Evolutionary conservation across 92 coral and sea anemone species (phyloP).

Genomic region (Umimayanthus kanabou): DNA sequence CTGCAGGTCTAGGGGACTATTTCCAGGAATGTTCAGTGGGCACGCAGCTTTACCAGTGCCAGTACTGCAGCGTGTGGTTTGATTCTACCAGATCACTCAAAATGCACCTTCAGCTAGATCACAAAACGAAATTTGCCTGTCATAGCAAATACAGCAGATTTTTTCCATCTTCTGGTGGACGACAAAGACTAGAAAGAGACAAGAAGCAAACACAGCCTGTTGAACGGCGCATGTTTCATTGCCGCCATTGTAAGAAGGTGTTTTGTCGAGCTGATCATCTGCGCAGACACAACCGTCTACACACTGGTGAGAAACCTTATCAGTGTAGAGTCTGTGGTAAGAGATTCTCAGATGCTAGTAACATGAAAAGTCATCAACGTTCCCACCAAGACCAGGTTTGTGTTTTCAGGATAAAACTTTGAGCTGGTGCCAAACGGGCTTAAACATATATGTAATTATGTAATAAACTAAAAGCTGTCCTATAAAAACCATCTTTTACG

Average conservation of each 20-base stretch:
- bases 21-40: background rate
- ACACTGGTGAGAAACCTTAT: conserved; percentile 30
- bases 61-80: background rate
- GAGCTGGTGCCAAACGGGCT: no score
- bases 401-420: background rate
- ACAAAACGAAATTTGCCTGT: background rate
- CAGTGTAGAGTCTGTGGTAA: conserved; percentile 22
- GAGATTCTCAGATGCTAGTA: conserved; percentile 30
- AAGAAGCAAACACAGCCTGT: background rate
- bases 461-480: no score
- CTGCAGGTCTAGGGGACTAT: background rate
- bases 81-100: background rate
- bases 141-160: no score
- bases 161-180: background rate
- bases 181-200: no score
- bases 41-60: background rate
- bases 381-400: conserved; percentile 18
- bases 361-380: conserved; percentile 9
- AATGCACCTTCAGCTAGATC: background rate
- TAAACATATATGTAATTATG: no score
- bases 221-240: background rate
- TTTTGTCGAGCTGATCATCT: conserved; percentile 16
- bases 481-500: no score
- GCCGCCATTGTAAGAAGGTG: conserved; percentile 6
- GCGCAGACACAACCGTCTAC: background rate